Evolutionary conservation across 2,113 vertebrate species (phyloP).

Genomic region (Orientallactaga bullata): DNA sequence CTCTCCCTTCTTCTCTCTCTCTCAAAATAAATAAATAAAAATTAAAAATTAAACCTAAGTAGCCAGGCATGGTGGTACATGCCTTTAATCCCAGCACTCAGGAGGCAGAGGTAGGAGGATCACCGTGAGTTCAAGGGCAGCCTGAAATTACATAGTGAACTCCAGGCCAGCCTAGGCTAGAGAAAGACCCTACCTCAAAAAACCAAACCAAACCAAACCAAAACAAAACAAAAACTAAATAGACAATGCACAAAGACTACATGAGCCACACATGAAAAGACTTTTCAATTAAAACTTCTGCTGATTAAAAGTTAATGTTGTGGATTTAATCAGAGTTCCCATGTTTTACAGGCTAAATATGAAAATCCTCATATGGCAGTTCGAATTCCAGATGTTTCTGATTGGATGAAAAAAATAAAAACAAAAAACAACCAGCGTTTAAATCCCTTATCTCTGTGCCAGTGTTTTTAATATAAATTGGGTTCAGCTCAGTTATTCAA

Average conservation of each 20-base stretch:
- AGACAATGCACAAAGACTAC: not conserved
- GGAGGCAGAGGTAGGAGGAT: no score
- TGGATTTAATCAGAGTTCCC: slow-evolving; percentile 47
- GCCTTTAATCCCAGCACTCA: no score
- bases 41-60: no score
- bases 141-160: no score
- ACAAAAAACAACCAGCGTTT: not conserved
- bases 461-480: slow-evolving; percentile 42
- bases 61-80: no score
- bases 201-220: slow-evolving; percentile 7
- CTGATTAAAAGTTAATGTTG: slow-evolving; percentile 53
- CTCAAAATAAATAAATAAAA: no score
- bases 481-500: slow-evolving; percentile 5
- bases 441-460: not conserved
- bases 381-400: slow-evolving; percentile 61
- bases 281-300: slow-evolving; percentile 59
- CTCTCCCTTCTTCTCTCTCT: no score
- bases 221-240: no score
- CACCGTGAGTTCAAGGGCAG: no score
- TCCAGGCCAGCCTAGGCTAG: no score
- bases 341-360: slow-evolving; percentile 8
- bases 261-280: slow-evolving; percentile 38
- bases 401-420: not conserved
- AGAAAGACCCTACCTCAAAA: not conserved
- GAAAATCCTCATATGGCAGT: slow-evolving; percentile 39